Evolutionary conservation across 1,140 invertebrate species (phyloP).

Genomic region (Danaus plexippus): DNA sequence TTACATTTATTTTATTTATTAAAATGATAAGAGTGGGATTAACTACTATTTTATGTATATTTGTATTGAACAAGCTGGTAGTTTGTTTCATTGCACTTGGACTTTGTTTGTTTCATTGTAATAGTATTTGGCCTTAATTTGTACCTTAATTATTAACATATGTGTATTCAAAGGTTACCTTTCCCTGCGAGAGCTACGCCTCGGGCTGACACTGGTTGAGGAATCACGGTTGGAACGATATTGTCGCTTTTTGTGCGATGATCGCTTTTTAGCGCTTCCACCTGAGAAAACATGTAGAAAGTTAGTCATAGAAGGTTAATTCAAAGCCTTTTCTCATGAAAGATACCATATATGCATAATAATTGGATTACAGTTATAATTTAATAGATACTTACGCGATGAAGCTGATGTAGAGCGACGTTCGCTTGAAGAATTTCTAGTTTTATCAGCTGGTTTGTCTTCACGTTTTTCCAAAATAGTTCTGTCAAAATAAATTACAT

Average conservation of each 20-base stretch:
- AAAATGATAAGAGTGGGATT: no score
- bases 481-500: conserved; percentile 19
- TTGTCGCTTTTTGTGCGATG: conserved; percentile 75
- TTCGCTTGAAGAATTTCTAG: conserved; percentile 45
- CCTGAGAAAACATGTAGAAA: conserved; percentile 28
- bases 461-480: conserved; percentile 40
- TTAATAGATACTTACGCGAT: conserved; percentile 39
- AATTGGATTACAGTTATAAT: no score
- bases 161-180: conserved; percentile 35
- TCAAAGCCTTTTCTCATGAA: no score
- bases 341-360: no score
- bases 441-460: conserved; percentile 48
- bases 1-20: no score
- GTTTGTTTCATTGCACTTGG: no score
- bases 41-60: no score
- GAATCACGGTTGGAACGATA: conserved; percentile 89
- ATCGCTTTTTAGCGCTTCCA: conserved; percentile 57
- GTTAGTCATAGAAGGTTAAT: not conserved
- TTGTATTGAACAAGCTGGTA: no score
- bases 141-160: not conserved
- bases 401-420: conserved; percentile 53
- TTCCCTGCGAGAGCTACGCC: conserved; percentile 63
- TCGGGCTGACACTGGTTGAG: conserved; percentile 75
- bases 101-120: not conserved
- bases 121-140: not conserved